Conservation (phyloP, 2,888 invertebrate species). For the Philhelius pedissequus region DNA sequence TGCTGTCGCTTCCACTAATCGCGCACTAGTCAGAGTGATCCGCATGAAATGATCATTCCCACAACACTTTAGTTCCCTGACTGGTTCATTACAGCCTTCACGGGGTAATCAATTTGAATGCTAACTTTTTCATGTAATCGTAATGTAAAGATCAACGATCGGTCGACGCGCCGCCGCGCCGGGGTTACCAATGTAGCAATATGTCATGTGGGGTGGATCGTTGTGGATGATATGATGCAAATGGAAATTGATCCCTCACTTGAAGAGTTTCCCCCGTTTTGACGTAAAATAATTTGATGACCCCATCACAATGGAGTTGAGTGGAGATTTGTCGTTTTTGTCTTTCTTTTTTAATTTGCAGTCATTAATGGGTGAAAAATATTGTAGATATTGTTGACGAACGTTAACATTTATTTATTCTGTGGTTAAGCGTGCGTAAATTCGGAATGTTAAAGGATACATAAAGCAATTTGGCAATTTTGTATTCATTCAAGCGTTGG, state of each 20-base stretch:
- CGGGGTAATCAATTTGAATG: slow-evolving; percentile 44
- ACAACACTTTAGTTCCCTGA: slow-evolving; percentile 41
- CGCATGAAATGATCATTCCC: slow-evolving; percentile 42
- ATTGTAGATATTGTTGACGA: slow-evolving; percentile 27
- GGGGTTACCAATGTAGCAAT: background rate
- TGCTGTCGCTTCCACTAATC: background rate
- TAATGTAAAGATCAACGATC: slow-evolving; percentile 57
- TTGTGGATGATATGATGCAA: background rate
- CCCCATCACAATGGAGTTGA: slow-evolving; percentile 8
- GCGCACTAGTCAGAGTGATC: slow-evolving; percentile 33
- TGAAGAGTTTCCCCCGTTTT: slow-evolving; percentile 36
- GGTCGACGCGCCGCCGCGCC: too few relatives aligned
- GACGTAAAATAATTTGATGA: slow-evolving; percentile 37
- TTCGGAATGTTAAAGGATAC: background rate
- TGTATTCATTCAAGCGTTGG: background rate
- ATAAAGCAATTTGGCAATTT: background rate
- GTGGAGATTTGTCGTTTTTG: too few relatives aligned
- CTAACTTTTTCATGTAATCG: slow-evolving; percentile 47
- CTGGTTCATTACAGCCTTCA: slow-evolving; percentile 17
- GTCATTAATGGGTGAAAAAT: background rate
- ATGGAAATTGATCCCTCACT: slow-evolving; percentile 52
- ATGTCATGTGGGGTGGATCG: background rate
- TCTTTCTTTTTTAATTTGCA: slow-evolving; percentile 12
- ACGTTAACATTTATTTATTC: slow-evolving; percentile 56
- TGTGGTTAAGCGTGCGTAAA: background rate